Evolutionary conservation across 2,888 invertebrate species (phyloP), one percentile per base, ranked within the genome.

Genomic region (Stenolophus ochropezus): DNA sequence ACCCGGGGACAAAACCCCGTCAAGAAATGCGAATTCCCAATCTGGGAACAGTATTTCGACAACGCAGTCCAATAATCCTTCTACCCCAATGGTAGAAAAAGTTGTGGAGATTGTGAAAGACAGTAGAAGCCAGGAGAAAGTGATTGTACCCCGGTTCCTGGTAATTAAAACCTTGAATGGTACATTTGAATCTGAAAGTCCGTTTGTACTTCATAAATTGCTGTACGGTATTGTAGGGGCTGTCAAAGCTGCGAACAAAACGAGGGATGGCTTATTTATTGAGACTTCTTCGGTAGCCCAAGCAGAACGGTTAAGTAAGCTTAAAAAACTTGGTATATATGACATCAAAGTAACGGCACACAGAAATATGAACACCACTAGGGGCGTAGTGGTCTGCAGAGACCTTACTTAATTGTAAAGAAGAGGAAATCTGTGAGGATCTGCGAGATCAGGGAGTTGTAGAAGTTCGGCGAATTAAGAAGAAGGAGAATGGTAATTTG

Each of bases 351-450:
- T n/a, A n/a, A n/a, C n/a, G n/a, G n/a, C n/a, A n/a, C 58, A 58
- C 23, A n/a, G 11, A 2, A 21, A 20, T 4, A 14, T 84, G 42
- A 85, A 84, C 71, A 18, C 11, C 1, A 58, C 69, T 4, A 84
- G 77, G 73, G 84, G 85, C 8, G 75, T 85, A 0, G 74, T 85
- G 11, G 81, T 56, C 18, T 84, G 84, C 21, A 47, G 82, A 14
- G 85, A 84, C 76, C 73, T n/a, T 85, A 18, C 65, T 84, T 2
- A 84, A 84, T 21, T 84, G 83, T 49, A 21, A 78, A 0, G 49
- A 74, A 0, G 83, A 82, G 6, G 83, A 85, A 56, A 84, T 84
- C 0, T 0, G 8, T 4, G 74, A 56, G 11, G 83, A 82, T 11
- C 58, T 84, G 0, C 47, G 73, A 16, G n/a, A 27, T 0, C 73